Evolutionary conservation across 2,113 vertebrate species (phyloP).

Genomic region (Zingel zingel): DNA sequence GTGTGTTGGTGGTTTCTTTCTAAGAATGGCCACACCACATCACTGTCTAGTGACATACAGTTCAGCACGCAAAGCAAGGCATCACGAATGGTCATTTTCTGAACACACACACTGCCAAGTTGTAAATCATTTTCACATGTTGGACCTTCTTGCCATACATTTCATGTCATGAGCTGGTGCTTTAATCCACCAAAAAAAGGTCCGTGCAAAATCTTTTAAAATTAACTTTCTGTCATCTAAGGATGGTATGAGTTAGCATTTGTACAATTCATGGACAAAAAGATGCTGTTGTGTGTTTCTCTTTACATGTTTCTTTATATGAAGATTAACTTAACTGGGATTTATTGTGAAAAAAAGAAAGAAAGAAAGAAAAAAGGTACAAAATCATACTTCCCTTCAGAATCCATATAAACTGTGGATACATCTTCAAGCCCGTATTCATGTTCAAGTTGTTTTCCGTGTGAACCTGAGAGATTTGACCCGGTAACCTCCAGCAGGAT

Average conservation of each 20-base stretch:
- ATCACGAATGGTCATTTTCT: conserved; percentile 50
- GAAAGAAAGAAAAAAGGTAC: background rate
- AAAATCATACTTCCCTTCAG: background rate
- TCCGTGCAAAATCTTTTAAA: background rate
- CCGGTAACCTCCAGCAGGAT: conserved; percentile 12
- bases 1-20: conserved; percentile 34
- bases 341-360: background rate
- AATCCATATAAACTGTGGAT: conserved; percentile 2
- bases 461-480: conserved; percentile 42
- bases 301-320: background rate
- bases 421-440: conserved; percentile 18
- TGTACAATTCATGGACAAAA: background rate
- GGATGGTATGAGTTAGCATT: background rate
- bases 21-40: conserved; percentile 60
- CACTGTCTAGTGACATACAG: conserved; percentile 54
- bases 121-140: conserved; percentile 51
- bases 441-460: conserved; percentile 15
- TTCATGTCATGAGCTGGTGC: background rate
- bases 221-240: background rate
- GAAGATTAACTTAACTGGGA: background rate
- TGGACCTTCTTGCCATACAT: conserved; percentile 8
- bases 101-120: conserved; percentile 21
- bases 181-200: background rate
- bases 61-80: conserved; percentile 39
- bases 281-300: background rate